Conservation (phyloP, 2,113 vertebrate genomes). For the Etheostoma cragini region DNA sequence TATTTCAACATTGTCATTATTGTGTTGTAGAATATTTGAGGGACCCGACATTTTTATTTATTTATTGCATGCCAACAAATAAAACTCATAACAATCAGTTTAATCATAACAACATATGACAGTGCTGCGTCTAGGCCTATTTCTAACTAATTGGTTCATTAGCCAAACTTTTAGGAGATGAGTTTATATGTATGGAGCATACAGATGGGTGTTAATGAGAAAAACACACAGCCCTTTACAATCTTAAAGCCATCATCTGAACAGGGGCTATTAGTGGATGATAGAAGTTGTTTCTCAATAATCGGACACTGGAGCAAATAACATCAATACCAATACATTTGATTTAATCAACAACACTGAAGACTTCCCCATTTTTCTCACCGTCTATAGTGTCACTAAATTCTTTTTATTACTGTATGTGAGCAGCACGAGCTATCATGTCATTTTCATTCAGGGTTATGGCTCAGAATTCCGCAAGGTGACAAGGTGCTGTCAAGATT, state of each 20-base stretch:
- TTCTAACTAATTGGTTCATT: not conserved
- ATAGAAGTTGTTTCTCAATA: not conserved
- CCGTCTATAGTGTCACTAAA: not conserved
- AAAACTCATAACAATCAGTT: not conserved
- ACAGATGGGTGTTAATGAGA: not conserved
- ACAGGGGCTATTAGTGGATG: not conserved
- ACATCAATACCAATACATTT: not conserved
- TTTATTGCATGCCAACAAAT: not conserved
- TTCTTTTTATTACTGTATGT: not conserved
- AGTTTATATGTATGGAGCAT: not conserved
- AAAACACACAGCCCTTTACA: not conserved
- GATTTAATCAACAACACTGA: not conserved
- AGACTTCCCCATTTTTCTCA: not conserved
- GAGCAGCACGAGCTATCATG: not conserved
- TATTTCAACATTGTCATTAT: not conserved
- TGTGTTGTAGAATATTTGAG: not conserved
- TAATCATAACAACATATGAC: not conserved
- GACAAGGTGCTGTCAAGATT: conserved; percentile 7
- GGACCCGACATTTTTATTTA: not conserved
- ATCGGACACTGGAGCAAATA: not conserved
- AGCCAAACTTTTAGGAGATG: not conserved
- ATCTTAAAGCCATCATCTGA: no score
- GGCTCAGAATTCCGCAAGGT: not conserved
- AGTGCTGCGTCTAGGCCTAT: not conserved
- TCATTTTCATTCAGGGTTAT: conserved; percentile 6